Base-by-base conservation (phyloP, 2,888 invertebrate species). In the Lottia gigantea region DNA sequence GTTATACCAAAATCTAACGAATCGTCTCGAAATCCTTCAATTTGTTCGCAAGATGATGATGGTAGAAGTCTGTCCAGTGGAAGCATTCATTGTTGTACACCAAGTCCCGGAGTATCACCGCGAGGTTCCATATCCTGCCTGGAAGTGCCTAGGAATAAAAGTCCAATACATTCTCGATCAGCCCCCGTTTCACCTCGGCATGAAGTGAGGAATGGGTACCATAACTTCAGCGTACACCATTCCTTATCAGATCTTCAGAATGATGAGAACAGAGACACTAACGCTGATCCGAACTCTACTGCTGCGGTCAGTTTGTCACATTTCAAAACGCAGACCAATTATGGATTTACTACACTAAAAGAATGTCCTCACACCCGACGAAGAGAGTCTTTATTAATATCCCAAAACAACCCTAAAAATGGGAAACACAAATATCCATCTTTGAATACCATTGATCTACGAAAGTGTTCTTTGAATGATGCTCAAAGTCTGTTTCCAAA, bases 361-460 rank as follows among this genome's bases (percentile, higher is more conserved):
- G 82, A 85, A 70, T 77, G 72, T 70, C 82, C 85, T 2, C 81
- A 84, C 71, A 82, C 82, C 11, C 69, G 82, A 31, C 70, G 85
- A n/a, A 83, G 82, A 67, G 85, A 85, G 67, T 84, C 83, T 0
- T 72, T 84, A 25, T 81, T 83, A 71, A 84, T 83, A 71, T 74
- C 74, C 0, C 71, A 68, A 16, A 77, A 75, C 19, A 64, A 67
- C 6, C 46, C 75, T 45, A 64, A 66, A 6, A 68, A 66, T n/a
- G 40, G n/a, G 2, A 31, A n/a, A 40, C 19, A 25, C 11, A 31
- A 64, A 64, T 40, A 64, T n/a, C 40, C 64, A 0, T 40, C 31
- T 2, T 64, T n/a, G 11, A 64, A n/a, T 12, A 16, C 23, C 15
- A 40, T 31, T 15, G 64, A 26, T 16, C 23, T 64, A 2, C 23